A percentile compares a stretch with the other conserved stretches of the same genome.
These are phyloP conservation scores for Ormyrus labotus DNA, from an alignment of 2,888 invertebrate species.

Conservation along the genomic window DNA sequence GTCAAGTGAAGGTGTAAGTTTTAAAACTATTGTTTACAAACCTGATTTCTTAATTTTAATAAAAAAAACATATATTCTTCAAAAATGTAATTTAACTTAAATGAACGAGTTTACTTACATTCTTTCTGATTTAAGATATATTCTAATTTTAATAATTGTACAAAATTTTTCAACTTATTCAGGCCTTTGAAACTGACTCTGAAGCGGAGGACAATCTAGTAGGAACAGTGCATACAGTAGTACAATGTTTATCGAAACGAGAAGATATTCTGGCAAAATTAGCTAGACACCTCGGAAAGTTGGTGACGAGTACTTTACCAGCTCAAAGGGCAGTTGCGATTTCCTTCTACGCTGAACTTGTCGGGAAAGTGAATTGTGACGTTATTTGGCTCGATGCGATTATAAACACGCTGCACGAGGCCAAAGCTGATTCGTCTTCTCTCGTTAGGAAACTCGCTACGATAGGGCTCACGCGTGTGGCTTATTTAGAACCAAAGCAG, in stretches of 20 bases:
- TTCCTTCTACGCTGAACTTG: conserved; percentile 68
- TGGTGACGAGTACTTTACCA: conserved; percentile 66
- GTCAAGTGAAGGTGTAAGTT: conserved; percentile 26
- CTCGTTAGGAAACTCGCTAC: conserved; percentile 69
- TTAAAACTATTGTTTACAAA: no score
- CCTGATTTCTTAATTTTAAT: no score
- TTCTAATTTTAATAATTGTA: background rate
- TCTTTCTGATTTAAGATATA: background rate
- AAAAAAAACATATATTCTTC: background rate
- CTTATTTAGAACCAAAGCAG: conserved; percentile 65
- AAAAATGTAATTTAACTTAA: background rate
- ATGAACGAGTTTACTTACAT: background rate
- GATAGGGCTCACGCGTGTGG: conserved; percentile 68
- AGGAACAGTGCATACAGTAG: conserved; percentile 64
- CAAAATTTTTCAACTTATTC: background rate
- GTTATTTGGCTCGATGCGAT: conserved; percentile 69
- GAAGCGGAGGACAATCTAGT: conserved; percentile 67
- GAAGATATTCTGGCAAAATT: conserved; percentile 61
- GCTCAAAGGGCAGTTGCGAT: conserved; percentile 68
- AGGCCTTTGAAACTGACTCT: conserved; percentile 65
- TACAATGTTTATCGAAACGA: conserved; percentile 63
- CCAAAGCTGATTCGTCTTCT: conserved; percentile 69
- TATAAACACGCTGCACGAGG: conserved; percentile 68
- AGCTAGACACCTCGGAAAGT: conserved; percentile 63
- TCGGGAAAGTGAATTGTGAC: conserved; percentile 66